Evolutionary conservation across 2,797 vertebrate species (phyloP), one percentile per base, ranked within the genome.

Genomic region (Spea hammondii): DNA sequence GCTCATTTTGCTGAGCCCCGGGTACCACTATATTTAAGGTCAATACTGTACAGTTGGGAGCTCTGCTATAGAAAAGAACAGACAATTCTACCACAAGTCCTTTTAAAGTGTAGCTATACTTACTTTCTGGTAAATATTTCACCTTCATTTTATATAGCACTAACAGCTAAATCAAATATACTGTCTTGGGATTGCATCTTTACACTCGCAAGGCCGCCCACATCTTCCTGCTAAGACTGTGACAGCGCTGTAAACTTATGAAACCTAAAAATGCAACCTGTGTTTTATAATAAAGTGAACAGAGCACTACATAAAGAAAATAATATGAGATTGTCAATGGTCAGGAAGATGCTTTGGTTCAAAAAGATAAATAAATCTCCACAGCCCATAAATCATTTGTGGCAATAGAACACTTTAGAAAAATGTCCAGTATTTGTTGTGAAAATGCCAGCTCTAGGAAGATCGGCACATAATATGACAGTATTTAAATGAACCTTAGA

Each of bases 81-180:
- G 32, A 32, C 32, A 32, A 32, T 2, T 32, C 32, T 2, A 3
- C 32, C 3, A 3, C 32, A 32, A 3, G 32, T 32, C 32, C 32
- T 32, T 32, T 32, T 32, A 32, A 32, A 32, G 1, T 32, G 32
- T 32, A 3, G 32, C 32, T 32, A 32, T 32, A 32, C 32, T 32
- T 32, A 77, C 66, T 77, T 14, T 17, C 46, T 69, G 64, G 65
- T 65, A 72, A 65, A 78, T 72, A 66, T 72, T 72, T 64, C 48
- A 4, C 14, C 14, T 78, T 60, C 53, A 12, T 50, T 78, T 72
- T 64, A 57, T 32, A 64, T 46, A 66, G 70, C 70, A 72, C 59
- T 72, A 50, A 67, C 66, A 62, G 53, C 77, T 66, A 72, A 66
- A 72, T 78, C 62, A 62, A 48, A 71, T 65, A 76, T 76, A 77